These are phyloP conservation scores for Tragelaphus strepsiceros DNA, from an alignment of 2,113 vertebrate species.

Conservation along the genomic window DNA sequence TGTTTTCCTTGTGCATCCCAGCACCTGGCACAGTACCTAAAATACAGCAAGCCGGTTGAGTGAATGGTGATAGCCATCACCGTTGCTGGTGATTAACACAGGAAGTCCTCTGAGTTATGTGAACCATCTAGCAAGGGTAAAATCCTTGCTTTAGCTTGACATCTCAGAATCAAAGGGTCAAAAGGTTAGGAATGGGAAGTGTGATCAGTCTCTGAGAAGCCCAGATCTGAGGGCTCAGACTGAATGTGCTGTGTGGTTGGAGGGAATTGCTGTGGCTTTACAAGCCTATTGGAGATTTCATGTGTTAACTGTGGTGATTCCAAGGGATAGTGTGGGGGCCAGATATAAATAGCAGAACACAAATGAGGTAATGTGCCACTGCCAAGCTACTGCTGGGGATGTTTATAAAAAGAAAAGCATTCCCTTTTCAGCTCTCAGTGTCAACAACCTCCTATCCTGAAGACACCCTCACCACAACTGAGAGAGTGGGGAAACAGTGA, in stretches of 20 bases:
- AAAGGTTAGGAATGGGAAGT: slow-evolving; percentile 30
- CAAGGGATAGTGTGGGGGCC: slow-evolving; percentile 52
- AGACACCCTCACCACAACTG: slow-evolving; percentile 21
- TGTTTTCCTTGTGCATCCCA: neutral
- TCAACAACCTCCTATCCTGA: slow-evolving; percentile 62
- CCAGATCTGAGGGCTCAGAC: neutral
- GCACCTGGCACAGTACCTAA: neutral
- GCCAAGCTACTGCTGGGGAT: slow-evolving; percentile 63
- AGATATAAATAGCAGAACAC: slow-evolving; percentile 73
- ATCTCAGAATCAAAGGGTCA: neutral
- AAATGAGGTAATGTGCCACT: slow-evolving; percentile 54
- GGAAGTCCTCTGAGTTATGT: neutral
- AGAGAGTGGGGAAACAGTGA: slow-evolving; percentile 40
- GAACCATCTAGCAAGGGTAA: neutral
- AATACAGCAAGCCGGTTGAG: neutral
- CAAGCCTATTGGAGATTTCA: slow-evolving; percentile 49
- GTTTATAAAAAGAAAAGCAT: slow-evolving; percentile 74
- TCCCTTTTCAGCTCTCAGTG: slow-evolving; percentile 57
- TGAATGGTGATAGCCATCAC: neutral
- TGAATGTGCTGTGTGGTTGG: neutral
- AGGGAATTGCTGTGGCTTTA: slow-evolving; percentile 36
- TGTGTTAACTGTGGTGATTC: slow-evolving; percentile 57
- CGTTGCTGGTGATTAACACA: neutral
- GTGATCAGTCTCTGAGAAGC: neutral
- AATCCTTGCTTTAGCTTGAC: neutral